Base-by-base conservation (phyloP, 2,888 invertebrate genomes). In the Tachystola acroxantha region DNA sequence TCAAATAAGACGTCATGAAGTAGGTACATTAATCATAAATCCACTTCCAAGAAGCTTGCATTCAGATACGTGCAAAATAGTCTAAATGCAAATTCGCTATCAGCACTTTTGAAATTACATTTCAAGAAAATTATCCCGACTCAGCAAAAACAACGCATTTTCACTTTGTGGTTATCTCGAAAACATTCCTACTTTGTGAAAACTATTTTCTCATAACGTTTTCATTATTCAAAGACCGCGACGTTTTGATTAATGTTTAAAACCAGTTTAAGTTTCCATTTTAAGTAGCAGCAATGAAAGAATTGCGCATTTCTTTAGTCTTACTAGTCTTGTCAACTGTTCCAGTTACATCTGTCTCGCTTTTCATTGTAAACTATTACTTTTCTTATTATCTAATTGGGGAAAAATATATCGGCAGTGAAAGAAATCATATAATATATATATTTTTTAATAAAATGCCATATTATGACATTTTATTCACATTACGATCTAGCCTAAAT, bases 221-320 rank as follows among this genome's bases (percentile, higher is more conserved):
- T 62, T 62, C 61, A 64, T 67, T 67, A 68, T 69, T 69, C 68
- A 67, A 60, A 57, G 61, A 53, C 39, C 40, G 37, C 56, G 54
- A 49, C 62, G 54, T 53, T 50, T 50, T 64, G 64, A 69, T 66
- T 68, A 67, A 69, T 69, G 67, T 56, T 58, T 39, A 53, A 65
- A 64, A 57, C 57, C 61, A 64, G 58, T 64, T 64, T 51, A 52
- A 57, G 54, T 59, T 61, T 59, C 57, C 60, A 60, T 65, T 57
- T 45, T 35, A 27, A 43, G 34, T 40, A 48, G 52, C 47, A 44
- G 50, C 40, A 46, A 44, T 46, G 42, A 16, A 30, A 30, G 14
- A 7, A 9, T 25, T 26, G 25, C 33, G 14, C 13, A 41, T 45
- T 27, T 43, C 40, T 42, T 6, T 10, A 1, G 10, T 11, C 10